Base-by-base conservation (phyloP, 2,113 vertebrate genomes). In the rabbit (Oryctolagus cuniculus) region DNA sequence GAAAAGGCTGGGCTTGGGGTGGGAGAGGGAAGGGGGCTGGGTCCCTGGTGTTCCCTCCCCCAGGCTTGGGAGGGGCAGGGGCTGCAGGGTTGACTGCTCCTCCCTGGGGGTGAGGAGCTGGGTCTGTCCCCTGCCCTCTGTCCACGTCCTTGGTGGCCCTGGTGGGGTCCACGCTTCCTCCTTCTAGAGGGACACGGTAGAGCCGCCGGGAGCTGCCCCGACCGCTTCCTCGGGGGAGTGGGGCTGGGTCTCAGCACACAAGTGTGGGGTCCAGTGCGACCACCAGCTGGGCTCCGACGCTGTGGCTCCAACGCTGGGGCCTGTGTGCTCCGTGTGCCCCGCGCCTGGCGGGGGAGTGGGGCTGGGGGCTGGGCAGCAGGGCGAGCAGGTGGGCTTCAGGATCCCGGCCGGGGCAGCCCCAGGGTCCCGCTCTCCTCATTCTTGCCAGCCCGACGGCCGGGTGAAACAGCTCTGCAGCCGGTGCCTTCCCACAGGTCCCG, bases 1-100 rank as follows among this genome's bases (percentile, higher is more conserved):
- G 97, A 97, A 98, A 90, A 89, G 70, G 78, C 63, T 81, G 73
- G 79, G 13, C 58, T 94, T 84, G 92, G 90, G 82, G 94, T 25
- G 94, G 95, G 82, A 34, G 11, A 10, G 58, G 63, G 80, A 2
- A 51, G 74, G 88, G 10, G 19, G 36, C 9, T 27, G 24, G 51
- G 22, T 11, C 51, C 63, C 9, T 2, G 16, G 25, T n/a, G 21
- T 27, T 29, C 77, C 38, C 4, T 38, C 38, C 38, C 38, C 38
- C 38, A 79, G 51, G 66, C 38, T 25, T 3, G 51, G 38, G 31
- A 86, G 16, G 63, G 38, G 4, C 31, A 31, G 66, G 34, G 11
- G 10, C 21, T 3, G 55, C 55, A 58, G 55, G 55, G 16, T 58
- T 19, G 19, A 16, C 12, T 58, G 15, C 55, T 19, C 55, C 55